phyloP scores from a whole-genome alignment of 2,113 vertebrate species.

The Halcyon malimbica region DNA sequence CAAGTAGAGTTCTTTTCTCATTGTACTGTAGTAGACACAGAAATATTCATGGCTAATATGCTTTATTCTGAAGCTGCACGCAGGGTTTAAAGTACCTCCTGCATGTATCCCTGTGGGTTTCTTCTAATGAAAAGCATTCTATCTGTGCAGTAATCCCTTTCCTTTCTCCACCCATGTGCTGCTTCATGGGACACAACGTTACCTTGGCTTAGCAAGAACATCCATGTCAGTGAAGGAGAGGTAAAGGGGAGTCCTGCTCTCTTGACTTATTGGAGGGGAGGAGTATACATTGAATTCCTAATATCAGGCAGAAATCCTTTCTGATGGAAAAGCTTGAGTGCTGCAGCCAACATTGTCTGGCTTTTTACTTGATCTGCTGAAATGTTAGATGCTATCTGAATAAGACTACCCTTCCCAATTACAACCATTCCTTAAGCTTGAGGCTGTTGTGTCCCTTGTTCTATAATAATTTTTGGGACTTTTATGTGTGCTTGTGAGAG shows the following conservation, averaged over 20 bases:
- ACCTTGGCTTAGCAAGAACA: not conserved
- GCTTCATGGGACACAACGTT: not conserved
- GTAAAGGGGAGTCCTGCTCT: not conserved
- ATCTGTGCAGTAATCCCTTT: not conserved
- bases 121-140: not conserved
- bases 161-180: not conserved
- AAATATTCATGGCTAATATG: not conserved
- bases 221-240: not conserved
- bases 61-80: not conserved
- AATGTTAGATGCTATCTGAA: not conserved
- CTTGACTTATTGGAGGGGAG: not conserved
- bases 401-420: not conserved
- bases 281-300: not conserved
- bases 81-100: not conserved
- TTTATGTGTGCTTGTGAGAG: not conserved
- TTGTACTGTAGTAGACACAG: not conserved
- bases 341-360: not conserved
- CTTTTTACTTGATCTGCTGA: not conserved
- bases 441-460: not conserved
- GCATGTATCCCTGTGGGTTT: not conserved
- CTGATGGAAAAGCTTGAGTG: not conserved
- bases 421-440: not conserved
- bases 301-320: not conserved
- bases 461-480: not conserved
- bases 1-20: not conserved